Percentiles rank a stretch among this genome's conserved stretches.
Evolutionary conservation across 1,140 invertebrate genomes (phyloP).

Genomic region (Arion vulgaris): DNA sequence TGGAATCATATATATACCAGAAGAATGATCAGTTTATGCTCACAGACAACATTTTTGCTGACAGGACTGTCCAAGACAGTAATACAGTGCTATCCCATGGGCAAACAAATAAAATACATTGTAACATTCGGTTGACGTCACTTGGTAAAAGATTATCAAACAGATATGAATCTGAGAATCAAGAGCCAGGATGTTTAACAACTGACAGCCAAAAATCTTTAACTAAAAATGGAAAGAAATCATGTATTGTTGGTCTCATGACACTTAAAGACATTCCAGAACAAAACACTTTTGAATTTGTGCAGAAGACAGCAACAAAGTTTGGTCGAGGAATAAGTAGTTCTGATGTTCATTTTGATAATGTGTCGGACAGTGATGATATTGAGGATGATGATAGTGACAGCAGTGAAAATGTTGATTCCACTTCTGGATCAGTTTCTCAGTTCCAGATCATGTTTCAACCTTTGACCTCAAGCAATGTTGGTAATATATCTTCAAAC

Average conservation of each 20-base stretch:
- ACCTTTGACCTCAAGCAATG: too few relatives aligned
- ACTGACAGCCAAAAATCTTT: not conserved
- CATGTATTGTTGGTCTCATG: not conserved
- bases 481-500: not conserved
- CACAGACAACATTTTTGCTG: not conserved
- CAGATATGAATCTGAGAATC: not conserved
- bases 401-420: not conserved
- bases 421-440: not conserved
- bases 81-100: not conserved
- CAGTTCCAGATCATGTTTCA: not conserved
- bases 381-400: conserved; percentile 10
- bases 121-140: not conserved
- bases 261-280: not conserved
- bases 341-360: not conserved
- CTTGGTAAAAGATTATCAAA: not conserved
- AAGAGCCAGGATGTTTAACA: not conserved
- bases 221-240: not conserved
- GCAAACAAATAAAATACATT: not conserved
- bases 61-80: not conserved
- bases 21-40: not conserved
- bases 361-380: not conserved
- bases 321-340: conserved; percentile 13
- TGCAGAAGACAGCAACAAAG: not conserved
- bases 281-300: conserved; percentile 7
- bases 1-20: not conserved